These are phyloP conservation scores for Diachasma alloeum DNA, from an alignment of 1,140 invertebrate genomes.

Conservation along the genomic window DNA sequence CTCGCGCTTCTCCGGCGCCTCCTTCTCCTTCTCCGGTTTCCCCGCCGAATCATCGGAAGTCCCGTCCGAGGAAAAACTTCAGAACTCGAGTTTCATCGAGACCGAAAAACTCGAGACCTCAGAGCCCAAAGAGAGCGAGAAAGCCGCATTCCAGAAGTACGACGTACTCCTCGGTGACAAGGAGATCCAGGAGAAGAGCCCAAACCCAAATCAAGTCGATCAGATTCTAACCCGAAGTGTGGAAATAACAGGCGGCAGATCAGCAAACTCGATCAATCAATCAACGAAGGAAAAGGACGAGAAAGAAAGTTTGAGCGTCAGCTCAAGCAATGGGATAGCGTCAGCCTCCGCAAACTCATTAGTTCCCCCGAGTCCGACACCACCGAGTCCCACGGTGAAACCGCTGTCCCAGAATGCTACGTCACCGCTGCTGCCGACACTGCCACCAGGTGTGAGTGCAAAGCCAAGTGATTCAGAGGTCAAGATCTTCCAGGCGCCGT, in stretches of 20 bases:
- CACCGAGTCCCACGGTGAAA: constrained; percentile 41
- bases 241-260: constrained; percentile 22
- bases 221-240: constrained; percentile 38
- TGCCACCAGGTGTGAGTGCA: constrained; percentile 33
- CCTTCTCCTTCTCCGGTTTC: constrained; percentile 53
- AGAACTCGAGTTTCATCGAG: constrained; percentile 58
- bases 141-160: constrained; percentile 42
- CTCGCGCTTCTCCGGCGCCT: constrained; percentile 32
- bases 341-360: constrained; percentile 46
- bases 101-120: constrained; percentile 44
- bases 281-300: constrained; percentile 1
- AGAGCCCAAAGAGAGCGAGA: constrained; percentile 28
- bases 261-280: constrained; percentile 20
- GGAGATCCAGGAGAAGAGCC: constrained; percentile 35
- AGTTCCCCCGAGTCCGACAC: constrained; percentile 48
- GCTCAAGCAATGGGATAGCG: constrained; percentile 51
- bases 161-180: constrained; percentile 42
- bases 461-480: constrained; percentile 69
- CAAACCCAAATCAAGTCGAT: constrained; percentile 36
- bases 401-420: constrained; percentile 20
- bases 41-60: constrained; percentile 46
- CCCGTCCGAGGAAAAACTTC: constrained; percentile 57
- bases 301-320: constrained; percentile 46
- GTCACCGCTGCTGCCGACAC: constrained; percentile 47
- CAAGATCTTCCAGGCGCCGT: constrained; percentile 79